Conservation (phyloP, 64 coral and sea anemone genomes). For the Catalaphyllia jardinei region DNA sequence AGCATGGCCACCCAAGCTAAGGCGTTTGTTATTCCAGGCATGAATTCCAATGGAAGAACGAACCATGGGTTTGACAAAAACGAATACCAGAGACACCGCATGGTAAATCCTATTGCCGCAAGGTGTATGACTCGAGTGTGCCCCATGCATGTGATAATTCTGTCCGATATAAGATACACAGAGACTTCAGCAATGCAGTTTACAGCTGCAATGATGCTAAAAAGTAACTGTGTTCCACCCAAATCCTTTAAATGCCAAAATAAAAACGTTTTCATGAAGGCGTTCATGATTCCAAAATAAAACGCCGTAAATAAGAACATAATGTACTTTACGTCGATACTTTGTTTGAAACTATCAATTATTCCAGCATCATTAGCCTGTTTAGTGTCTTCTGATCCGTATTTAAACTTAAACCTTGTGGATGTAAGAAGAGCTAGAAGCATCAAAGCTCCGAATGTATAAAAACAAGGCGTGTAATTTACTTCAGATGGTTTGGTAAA, state of each 20-base stretch:
- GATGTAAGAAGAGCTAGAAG: conserved; percentile 25
- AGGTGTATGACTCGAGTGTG: conserved; percentile 30
- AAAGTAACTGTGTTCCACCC: conserved; percentile 42
- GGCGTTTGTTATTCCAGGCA: conserved; percentile 62
- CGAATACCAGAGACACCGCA: conserved; percentile 32
- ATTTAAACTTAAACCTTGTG: conserved; percentile 15
- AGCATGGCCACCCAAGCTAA: conserved; percentile 53
- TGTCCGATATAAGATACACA: conserved; percentile 34
- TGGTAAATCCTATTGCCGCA: conserved; percentile 23
- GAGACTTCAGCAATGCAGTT: conserved; percentile 55
- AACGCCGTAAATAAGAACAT: conserved; percentile 39
- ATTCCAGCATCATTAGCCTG: background rate
- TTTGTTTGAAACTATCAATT: background rate
- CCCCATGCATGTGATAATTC: conserved; percentile 14
- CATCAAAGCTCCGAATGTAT: conserved; percentile 55
- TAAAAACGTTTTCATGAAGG: conserved; percentile 59
- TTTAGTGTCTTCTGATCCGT: background rate
- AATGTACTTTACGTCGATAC: conserved; percentile 22
- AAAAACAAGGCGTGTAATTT: conserved; percentile 52
- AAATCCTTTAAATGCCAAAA: conserved; percentile 67
- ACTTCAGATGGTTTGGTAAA: conserved; percentile 26
- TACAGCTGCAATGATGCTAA: conserved; percentile 39
- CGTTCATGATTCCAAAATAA: conserved; percentile 39
- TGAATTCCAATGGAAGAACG: conserved; percentile 47
- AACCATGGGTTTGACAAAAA: conserved; percentile 32